Conservation (phyloP, 2,888 invertebrate species). For the Hirtodrosophila histrioides region DNA sequence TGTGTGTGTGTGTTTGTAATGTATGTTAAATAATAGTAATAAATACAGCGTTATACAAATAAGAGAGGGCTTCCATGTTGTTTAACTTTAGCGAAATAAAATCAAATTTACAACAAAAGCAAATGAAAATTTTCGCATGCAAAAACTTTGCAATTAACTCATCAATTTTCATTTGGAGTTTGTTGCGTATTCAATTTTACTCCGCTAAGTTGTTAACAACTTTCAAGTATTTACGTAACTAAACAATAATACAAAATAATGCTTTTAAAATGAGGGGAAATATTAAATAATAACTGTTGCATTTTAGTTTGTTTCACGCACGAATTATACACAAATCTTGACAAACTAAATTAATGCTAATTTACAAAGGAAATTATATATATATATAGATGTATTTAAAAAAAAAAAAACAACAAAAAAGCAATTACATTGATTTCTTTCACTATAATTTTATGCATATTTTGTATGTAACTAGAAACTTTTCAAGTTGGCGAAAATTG, state of each 20-base stretch:
- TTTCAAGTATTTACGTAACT: conserved; percentile 44
- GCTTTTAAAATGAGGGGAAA: conserved; percentile 14
- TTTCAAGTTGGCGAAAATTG: conserved; percentile 46
- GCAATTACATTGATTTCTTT: conserved; percentile 61
- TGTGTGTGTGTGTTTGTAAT: conserved; percentile 32
- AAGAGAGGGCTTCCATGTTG: conserved; percentile 62
- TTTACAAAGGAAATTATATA: conserved; percentile 40
- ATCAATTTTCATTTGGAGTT: conserved; percentile 12
- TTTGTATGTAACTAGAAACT: conserved; percentile 60
- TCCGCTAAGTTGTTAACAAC: conserved; percentile 14
- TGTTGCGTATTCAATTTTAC: conserved; percentile 16
- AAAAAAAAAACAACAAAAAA: conserved; percentile 27
- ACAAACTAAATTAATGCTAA: conserved; percentile 60
- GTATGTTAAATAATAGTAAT: conserved; percentile 64
- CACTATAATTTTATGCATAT: conserved; percentile 30
- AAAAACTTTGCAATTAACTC: conserved; percentile 17
- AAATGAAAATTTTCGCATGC: conserved; percentile 12
- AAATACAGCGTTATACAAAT: conserved; percentile 75
- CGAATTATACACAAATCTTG: conserved; percentile 75
- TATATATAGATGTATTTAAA: conserved; percentile 12
- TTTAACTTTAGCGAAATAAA: conserved; percentile 42
- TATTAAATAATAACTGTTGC: conserved; percentile 36
- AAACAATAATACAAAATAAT: conserved; percentile 71
- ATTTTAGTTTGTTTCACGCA: conserved; percentile 57
- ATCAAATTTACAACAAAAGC: conserved; percentile 45